Percentiles rank a stretch among this genome's conserved stretches.
phyloP scores from a whole-genome alignment of 2,888 invertebrate genomes.

The Eretmocerus hayati region DNA sequence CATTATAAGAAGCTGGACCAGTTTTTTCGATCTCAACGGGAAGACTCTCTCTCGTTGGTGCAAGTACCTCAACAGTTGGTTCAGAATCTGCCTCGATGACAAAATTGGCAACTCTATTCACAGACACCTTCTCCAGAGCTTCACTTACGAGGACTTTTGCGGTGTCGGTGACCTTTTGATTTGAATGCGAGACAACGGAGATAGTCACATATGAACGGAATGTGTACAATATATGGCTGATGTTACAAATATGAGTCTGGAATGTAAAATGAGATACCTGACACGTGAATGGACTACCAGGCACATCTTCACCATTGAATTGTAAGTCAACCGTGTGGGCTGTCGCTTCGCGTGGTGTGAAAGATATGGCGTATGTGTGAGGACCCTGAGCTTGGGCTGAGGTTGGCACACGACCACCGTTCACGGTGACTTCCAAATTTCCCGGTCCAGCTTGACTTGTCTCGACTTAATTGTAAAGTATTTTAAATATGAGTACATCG shows the following conservation, averaged over 20 bases:
- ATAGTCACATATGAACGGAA: neutral
- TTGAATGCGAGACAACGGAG: neutral
- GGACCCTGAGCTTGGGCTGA: conserved; percentile 95
- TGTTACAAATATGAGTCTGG: no score
- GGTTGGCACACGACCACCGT: conserved; percentile 93
- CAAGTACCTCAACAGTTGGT: conserved; percentile 70
- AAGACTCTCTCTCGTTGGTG: conserved; percentile 49
- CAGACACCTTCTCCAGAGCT: conserved; percentile 82
- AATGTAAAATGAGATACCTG: no score
- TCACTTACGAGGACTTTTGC: conserved; percentile 64
- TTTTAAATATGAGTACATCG: no score
- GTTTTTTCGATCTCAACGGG: conserved; percentile 79
- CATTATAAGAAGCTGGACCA: conserved; percentile 71
- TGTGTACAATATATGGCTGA: neutral
- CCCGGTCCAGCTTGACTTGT: conserved; percentile 98
- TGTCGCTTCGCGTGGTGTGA: conserved; percentile 86
- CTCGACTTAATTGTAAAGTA: conserved; percentile 77
- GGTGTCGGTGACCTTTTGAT: conserved; percentile 39
- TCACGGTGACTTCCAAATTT: conserved; percentile 96
- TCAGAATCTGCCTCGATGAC: conserved; percentile 75
- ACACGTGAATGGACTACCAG: conserved; percentile 58
- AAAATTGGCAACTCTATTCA: conserved; percentile 77
- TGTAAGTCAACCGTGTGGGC: conserved; percentile 89
- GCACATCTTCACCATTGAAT: conserved; percentile 94
- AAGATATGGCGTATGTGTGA: conserved; percentile 93